Evolutionary conservation across 2,888 invertebrate genomes (phyloP), one percentile per base, ranked within the genome.

Genomic region (Pyrocoelia pectoralis): DNA sequence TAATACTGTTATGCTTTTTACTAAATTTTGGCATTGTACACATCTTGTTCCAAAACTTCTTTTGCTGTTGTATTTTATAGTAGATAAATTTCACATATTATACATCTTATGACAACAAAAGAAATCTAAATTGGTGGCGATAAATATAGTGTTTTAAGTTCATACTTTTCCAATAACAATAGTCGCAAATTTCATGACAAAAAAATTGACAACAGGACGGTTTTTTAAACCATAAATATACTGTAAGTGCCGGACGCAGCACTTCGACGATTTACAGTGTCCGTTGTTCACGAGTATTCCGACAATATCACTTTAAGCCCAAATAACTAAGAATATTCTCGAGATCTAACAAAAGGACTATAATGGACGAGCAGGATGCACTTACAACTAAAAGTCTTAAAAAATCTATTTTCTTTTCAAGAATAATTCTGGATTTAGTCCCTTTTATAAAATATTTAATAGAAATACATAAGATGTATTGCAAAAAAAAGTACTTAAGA

Each of bases 231-330:
- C 74, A 77, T 79, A 79, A 79, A 80, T 79, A 77, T 78, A 55
- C 77, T 78, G 77, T 77, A 78, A 80, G 80, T 75, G 77, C 77
- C 78, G 79, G 78, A 79, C 75, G 76, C 75, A 75, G 76, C 77
- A 77, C 77, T 76, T 71, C 68, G 73, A 67, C 75, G 72, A 73
- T 74, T 76, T 73, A 72, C 70, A 67, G 66, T 59, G 66, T 63
- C 64, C 66, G 62, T 61, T 67, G 66, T 66, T 68, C 61, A 64
- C 40, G 68, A 72, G 67, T 71, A 71, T 66, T 67, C 68, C 67
- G 67, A 61, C 61, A 68, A 71, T 72, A 73, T 72, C 71, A 68
- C 69, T 70, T 69, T 68, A 66, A 71, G 70, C 70, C 68, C 70
- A 71, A 73, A 73, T 73, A 69, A 71, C 69, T 70, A 69, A 72